A percentile compares a stretch with the other conserved stretches of the same genome.
These are phyloP conservation scores for Chelonia mydas DNA, from an alignment of 2,797 vertebrate genomes.

Conservation along the genomic window DNA sequence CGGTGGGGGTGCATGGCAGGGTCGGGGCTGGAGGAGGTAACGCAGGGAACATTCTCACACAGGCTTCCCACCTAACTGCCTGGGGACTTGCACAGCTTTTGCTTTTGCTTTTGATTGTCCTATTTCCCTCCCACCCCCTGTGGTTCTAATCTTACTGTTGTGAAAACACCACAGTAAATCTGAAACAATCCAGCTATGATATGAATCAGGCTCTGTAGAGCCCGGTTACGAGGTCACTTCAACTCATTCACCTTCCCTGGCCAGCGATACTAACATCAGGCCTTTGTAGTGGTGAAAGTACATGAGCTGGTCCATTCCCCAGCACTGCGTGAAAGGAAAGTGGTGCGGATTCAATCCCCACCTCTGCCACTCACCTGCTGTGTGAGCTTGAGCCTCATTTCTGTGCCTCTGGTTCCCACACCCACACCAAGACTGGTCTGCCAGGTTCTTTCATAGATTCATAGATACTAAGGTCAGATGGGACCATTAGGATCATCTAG, in stretches of 20 bases:
- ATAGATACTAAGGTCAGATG: too few relatives aligned
- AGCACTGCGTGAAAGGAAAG: accelerated
- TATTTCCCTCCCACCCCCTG: background rate
- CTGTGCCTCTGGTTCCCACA: background rate
- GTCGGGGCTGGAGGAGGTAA: accelerated
- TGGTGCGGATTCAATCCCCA: background rate
- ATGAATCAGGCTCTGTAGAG: accelerated
- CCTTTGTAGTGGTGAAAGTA: background rate
- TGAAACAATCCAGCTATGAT: accelerated
- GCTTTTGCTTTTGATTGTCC: background rate
- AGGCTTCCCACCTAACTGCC: background rate
- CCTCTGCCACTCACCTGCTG: background rate
- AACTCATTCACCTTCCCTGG: background rate
- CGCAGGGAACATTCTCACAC: background rate
- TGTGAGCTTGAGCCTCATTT: background rate
- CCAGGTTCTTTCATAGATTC: too few relatives aligned
- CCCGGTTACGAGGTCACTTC: background rate
- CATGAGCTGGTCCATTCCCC: background rate
- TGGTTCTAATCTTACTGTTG: background rate
- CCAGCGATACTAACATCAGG: background rate
- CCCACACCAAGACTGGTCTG: background rate
- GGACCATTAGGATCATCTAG: too few relatives aligned
- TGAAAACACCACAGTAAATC: background rate
- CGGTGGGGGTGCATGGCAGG: accelerated
- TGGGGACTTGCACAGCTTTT: background rate